Conservation (phyloP, 2,113 vertebrate species). For the Nibea coibor region DNA sequence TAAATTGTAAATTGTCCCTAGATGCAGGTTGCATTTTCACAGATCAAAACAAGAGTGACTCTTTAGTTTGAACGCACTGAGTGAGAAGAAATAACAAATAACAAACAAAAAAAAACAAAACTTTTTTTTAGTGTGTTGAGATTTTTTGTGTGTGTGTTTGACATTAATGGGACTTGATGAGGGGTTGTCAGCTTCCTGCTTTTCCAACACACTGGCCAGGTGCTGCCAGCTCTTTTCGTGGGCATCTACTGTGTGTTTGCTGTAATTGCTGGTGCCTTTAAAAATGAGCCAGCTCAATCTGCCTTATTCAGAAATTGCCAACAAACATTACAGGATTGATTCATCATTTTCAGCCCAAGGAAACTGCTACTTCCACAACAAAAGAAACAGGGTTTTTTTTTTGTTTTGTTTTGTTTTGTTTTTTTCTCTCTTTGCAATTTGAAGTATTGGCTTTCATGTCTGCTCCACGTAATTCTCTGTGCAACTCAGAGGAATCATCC, state of each 20-base stretch:
- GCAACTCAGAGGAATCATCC: constrained; percentile 7
- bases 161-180: constrained; percentile 69
- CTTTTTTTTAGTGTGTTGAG: constrained; percentile 23
- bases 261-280: constrained; percentile 67
- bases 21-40: constrained; percentile 2
- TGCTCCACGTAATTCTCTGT: constrained; percentile 39
- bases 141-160: constrained; percentile 43
- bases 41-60: not conserved
- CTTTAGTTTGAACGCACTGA: not conserved
- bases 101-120: constrained; percentile 7
- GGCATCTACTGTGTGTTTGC: constrained; percentile 63
- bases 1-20: not conserved
- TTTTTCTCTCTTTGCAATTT: constrained; percentile 47
- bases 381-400: constrained; percentile 33
- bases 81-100: constrained; percentile 12
- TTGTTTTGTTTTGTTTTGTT: not conserved
- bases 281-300: constrained; percentile 69
- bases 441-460: constrained; percentile 55
- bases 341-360: constrained; percentile 57
- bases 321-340: constrained; percentile 66
- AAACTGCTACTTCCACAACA: constrained; percentile 46
- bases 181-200: constrained; percentile 53
- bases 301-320: constrained; percentile 63
- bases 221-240: constrained; percentile 65
- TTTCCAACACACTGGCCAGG: constrained; percentile 54